Evolutionary conservation across 2,797 vertebrate genomes (phyloP).

Genomic region (Microctenopoma lineatum): DNA sequence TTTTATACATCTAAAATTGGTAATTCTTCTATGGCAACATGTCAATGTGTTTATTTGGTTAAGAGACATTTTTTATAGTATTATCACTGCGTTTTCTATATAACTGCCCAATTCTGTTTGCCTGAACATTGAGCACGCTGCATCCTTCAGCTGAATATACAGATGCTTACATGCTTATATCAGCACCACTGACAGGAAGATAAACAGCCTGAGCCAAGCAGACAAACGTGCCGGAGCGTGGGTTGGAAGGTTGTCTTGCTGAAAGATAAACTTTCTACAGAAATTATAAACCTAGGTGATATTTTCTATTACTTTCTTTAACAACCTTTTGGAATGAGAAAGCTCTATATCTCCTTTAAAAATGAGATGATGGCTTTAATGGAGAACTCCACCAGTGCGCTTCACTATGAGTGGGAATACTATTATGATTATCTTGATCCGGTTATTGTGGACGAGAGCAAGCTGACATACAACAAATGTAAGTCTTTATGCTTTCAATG

Average conservation of each 20-base stretch:
- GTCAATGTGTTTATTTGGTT: too few relatives aligned
- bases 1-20: too few relatives aligned
- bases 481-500: slow-evolving; percentile 63
- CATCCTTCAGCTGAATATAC: background rate
- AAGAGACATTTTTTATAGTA: too few relatives aligned
- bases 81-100: too few relatives aligned
- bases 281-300: background rate
- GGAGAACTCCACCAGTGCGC: slow-evolving; percentile 74
- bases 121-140: slow-evolving; percentile 5
- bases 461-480: slow-evolving; percentile 91
- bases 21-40: too few relatives aligned
- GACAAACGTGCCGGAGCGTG: background rate
- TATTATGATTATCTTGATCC: slow-evolving; percentile 92
- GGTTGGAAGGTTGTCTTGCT: background rate
- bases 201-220: slow-evolving; percentile 3
- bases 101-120: too few relatives aligned
- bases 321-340: slow-evolving; percentile 5
- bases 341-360: background rate
- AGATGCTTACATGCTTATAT: background rate
- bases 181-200: background rate
- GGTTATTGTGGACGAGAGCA: slow-evolving; percentile 88
- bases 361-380: slow-evolving; percentile 44
- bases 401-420: slow-evolving; percentile 82
- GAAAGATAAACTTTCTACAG: background rate
- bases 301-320: background rate